Base-by-base conservation (phyloP, 2,113 vertebrate genomes). In the Cebidichthys violaceus region DNA sequence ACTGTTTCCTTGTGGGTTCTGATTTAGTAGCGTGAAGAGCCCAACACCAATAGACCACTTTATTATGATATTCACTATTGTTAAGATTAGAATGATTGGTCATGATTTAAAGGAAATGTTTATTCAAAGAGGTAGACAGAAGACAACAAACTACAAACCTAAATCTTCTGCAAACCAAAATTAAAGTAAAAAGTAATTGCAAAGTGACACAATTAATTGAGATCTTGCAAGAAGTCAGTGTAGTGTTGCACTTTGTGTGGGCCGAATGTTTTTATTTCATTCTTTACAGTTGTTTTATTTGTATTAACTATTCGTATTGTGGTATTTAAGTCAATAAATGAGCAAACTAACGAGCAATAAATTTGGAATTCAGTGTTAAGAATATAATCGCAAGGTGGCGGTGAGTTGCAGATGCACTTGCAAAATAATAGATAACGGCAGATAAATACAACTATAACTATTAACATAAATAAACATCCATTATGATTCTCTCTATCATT, bases 1-100 rank as follows among this genome's bases (percentile, higher is more conserved):
- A 75, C 70, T 65, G 82, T 85, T 90, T 83, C 68, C 60, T 77
- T 70, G 27, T 54, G 66, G 0, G 41, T 41, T 79, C 52, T 17
- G 2, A 22, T 57, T 80, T 68, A 57, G 35, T n/a, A 37, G 70
- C 13, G 22, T 37, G 70, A 73, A 41, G 31, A 76, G 33, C 22
- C 59, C 31, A 41, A 59, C 27, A 80, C 45, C 20, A 70, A 11
- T 0, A 39, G 39, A 66, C 52, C 39, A 69, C 61, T 37, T n/a
- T 55, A 41, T 73, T 68, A 18, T n/a, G 47, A 73, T 8, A 55
- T 41, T 68, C 15, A 2, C 37, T 37, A 37, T 39, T 2, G 2
- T n/a, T 33, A n/a, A 57, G 14, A 39, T 81, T 15, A 18, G 37
- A 41, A 37, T 13, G 22, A 73, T 52, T 9, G 50, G 20, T 52